Conservation (phyloP, 2,888 invertebrate genomes). For the Pseudococcus jackbeardsleyi region DNA sequence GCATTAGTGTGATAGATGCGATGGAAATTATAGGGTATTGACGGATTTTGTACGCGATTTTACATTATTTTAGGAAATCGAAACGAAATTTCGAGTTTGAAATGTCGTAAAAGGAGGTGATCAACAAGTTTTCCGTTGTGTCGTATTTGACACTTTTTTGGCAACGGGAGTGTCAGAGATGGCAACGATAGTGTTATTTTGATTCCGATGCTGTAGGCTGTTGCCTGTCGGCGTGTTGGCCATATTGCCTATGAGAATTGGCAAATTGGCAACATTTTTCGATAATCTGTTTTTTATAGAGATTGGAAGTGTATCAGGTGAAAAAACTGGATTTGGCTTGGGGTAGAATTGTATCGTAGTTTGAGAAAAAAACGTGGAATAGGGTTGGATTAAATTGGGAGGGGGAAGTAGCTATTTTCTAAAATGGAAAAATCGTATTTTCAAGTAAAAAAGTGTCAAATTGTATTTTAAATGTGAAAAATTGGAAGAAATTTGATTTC, state of each 20-base stretch:
- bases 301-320: too few species aligned
- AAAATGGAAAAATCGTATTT: too few species aligned
- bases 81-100: neutral
- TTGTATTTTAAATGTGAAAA: too few species aligned
- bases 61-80: neutral
- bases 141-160: neutral
- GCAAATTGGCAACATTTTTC: too few species aligned
- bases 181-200: neutral
- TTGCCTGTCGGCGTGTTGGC: neutral
- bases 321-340: too few species aligned
- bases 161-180: neutral
- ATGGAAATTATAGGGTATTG: neutral
- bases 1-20: neutral
- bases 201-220: neutral
- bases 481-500: too few species aligned
- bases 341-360: too few species aligned
- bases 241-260: neutral
- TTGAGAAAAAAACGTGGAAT: too few species aligned
- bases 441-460: too few species aligned
- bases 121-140: neutral
- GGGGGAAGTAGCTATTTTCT: too few species aligned
- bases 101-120: neutral
- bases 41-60: neutral
- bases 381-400: too few species aligned
- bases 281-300: too few species aligned